Base-by-base conservation (phyloP, 2,797 vertebrate species). In the Microcaecilia unicolor region DNA sequence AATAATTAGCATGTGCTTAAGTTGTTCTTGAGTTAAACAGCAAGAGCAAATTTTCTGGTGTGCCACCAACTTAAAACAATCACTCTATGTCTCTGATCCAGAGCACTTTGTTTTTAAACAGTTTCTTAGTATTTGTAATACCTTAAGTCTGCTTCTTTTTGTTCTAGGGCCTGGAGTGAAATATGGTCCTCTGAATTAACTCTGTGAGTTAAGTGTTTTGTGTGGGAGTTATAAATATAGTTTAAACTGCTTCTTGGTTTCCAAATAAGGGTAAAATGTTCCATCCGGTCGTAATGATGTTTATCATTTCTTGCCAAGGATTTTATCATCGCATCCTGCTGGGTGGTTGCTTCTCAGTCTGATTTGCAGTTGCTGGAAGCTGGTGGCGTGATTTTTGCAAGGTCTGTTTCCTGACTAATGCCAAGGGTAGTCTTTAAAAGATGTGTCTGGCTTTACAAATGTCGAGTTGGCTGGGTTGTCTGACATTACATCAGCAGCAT, bases 181-280 rank as follows among this genome's bases (percentile, higher is more conserved):
- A 4, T 19, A 4, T 15, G 9, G 18, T 5, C 15, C 18, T 8
- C 33, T 27, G 25, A 27, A 18, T 7, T 21, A 18, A 13, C 3
- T 7, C 18, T 10, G 10, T 40, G 36, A 48, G n/a, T n/a, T n/a
- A n/a, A 13, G 31, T 32, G 10, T 32, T 20, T 28, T 29, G 15
- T 33, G 14, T 12, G 15, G 17, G 31, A 33, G 43, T 34, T 37
- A 16, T 16, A 37, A 34, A 45, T 52, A 18, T 2, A 41, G 34
- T 35, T 58, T 19, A 5, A 25, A n/a, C 8, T 2, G 42, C 46
- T 58, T 35, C 44, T 32, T 32, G 6, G 32, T 49, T 37, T 11
- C 51, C 45, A 39, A 54, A 31, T 54, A 56, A 56, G 46, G 37
- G 35, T 48, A 20, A 31, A 18, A 22, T 15, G 43, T 35, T 41